Conservation (phyloP, 2,888 invertebrate genomes). For the Panorpa germanica region DNA sequence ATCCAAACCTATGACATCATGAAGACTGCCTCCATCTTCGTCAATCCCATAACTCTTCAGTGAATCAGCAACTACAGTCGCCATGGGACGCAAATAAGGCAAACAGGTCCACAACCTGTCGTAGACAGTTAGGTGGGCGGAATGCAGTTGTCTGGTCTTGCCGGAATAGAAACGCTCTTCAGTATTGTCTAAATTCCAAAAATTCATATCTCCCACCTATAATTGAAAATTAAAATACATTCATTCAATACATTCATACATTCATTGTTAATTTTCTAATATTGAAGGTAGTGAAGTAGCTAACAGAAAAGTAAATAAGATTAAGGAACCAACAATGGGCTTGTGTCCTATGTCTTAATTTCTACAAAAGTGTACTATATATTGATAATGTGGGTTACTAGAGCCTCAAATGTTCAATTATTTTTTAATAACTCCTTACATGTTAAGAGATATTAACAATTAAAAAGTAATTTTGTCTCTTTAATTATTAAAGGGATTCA, state of each 20-base stretch:
- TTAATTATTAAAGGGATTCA: too few relatives aligned
- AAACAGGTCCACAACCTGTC: conserved; percentile 28
- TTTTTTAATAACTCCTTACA: too few relatives aligned
- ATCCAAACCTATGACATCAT: conserved; percentile 24
- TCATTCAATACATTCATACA: neutral
- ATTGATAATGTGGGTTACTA: too few relatives aligned
- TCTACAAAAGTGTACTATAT: too few relatives aligned
- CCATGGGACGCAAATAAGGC: conserved; percentile 26
- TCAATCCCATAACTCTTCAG: conserved; percentile 25
- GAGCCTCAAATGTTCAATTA: too few relatives aligned
- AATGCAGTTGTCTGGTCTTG: conserved; percentile 28
- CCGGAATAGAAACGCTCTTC: conserved; percentile 26
- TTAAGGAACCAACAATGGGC: too few relatives aligned
- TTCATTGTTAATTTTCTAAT: neutral
- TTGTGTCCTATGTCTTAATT: too few relatives aligned
- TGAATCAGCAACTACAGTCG: conserved; percentile 27
- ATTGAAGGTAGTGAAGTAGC: too few relatives aligned
- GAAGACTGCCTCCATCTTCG: conserved; percentile 25
- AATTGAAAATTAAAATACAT: too few relatives aligned
- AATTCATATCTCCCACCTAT: conserved; percentile 25
- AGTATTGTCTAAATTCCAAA: conserved; percentile 26
- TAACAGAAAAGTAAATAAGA: too few relatives aligned
- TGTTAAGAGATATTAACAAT: too few relatives aligned
- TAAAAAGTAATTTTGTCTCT: too few relatives aligned
- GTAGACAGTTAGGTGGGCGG: conserved; percentile 24